Conservation (phyloP, 2,113 vertebrate genomes). For the Cynoglossus semilaevis region DNA sequence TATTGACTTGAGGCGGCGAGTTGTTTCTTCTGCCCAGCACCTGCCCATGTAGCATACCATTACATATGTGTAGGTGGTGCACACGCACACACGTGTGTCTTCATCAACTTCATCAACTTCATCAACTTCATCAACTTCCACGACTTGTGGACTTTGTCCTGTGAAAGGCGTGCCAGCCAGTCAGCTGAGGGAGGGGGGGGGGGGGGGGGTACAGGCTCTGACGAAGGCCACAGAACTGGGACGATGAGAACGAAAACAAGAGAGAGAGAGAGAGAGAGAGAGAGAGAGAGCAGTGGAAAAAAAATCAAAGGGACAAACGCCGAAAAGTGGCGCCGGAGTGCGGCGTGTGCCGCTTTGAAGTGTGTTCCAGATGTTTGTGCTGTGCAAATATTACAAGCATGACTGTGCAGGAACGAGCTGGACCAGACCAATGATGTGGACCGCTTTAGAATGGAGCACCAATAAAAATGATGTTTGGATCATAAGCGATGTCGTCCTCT, state of each 20-base stretch:
- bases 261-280: slow-evolving; percentile 11
- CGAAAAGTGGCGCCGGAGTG: slow-evolving; percentile 30
- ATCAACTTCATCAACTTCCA: slow-evolving; percentile 27
- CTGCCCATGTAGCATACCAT: slow-evolving; percentile 46
- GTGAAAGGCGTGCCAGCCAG: slow-evolving; percentile 63
- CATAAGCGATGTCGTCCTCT: too few relatives aligned
- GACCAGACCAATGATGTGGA: slow-evolving; percentile 7
- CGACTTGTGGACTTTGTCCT: slow-evolving; percentile 66
- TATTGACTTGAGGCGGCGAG: neutral
- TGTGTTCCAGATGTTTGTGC: slow-evolving; percentile 57
- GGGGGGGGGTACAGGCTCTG: slow-evolving; percentile 47
- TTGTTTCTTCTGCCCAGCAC: slow-evolving; percentile 4
- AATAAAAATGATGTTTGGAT: too few relatives aligned
- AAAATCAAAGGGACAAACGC: slow-evolving; percentile 16
- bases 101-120: slow-evolving; percentile 38
- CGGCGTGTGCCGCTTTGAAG: slow-evolving; percentile 43
- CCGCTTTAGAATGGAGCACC: too few relatives aligned
- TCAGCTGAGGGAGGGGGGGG: slow-evolving; percentile 66
- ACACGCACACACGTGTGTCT: slow-evolving; percentile 30
- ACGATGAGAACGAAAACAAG: slow-evolving; percentile 38
- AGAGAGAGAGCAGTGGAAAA: slow-evolving; percentile 3
- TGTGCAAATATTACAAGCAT: slow-evolving; percentile 56
- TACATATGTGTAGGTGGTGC: slow-evolving; percentile 23
- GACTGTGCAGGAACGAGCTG: slow-evolving; percentile 12
- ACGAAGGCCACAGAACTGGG: slow-evolving; percentile 42